phyloP scores from a whole-genome alignment of 2,888 invertebrate species.

The Rhagonycha lutea region DNA sequence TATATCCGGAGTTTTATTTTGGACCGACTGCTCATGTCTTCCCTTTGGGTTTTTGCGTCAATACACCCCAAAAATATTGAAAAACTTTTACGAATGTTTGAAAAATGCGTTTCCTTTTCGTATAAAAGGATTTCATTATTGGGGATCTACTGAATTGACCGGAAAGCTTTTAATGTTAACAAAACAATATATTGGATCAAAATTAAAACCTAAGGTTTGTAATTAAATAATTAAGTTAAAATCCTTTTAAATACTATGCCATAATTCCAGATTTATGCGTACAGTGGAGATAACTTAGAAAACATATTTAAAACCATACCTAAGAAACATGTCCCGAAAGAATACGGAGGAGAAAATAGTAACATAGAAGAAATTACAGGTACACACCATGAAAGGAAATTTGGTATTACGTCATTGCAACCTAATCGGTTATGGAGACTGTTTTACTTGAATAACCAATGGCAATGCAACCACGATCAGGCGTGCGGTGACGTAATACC shows the following conservation, averaged over 20 bases:
- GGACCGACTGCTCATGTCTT: not conserved
- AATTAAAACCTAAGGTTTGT: not conserved
- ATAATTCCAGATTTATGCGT: not conserved
- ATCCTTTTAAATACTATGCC: too few relatives aligned
- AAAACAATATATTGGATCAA: not conserved
- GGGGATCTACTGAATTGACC: not conserved
- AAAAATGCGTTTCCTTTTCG: not conserved
- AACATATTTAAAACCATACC: not conserved
- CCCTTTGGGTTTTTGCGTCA: not conserved
- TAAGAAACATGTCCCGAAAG: not conserved
- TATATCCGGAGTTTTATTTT: not conserved
- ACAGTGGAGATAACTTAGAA: not conserved
- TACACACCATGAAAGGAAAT: too few relatives aligned
- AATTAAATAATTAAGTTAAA: too few relatives aligned
- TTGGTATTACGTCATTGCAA: too few relatives aligned
- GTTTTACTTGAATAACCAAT: too few relatives aligned
- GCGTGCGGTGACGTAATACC: too few relatives aligned
- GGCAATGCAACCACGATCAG: too few relatives aligned
- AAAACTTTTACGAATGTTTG: not conserved
- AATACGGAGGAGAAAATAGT: not conserved
- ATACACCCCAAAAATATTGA: not conserved
- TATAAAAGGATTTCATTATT: not conserved
- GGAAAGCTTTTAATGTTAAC: not conserved
- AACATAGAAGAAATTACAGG: not conserved
- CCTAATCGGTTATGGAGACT: too few relatives aligned